Evolutionary conservation across 1,140 invertebrate species (phyloP), one percentile per base, ranked within the genome.

Genomic region (Eupristina koningsbergeri): DNA sequence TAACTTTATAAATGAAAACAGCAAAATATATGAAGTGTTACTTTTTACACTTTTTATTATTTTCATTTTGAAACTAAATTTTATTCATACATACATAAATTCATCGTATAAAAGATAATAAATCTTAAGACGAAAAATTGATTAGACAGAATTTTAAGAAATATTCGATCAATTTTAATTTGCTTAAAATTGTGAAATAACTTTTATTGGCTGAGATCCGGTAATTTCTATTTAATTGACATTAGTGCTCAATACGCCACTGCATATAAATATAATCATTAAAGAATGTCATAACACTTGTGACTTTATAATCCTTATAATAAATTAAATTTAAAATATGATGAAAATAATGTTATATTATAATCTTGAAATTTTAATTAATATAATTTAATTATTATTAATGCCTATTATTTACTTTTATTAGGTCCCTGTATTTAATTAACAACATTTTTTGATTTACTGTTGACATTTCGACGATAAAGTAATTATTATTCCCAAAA

Each of bases 311-410:
- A n/a, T 0, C 0, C 11, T 15, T 9, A 11, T 13, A 41, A 71
- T 41, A 71, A 41, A 71, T 71, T 26, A 71, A 69, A 41, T 41
- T 13, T 26, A 34, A n/a, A 71, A 22, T n/a, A 17, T n/a, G 6
- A 26, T 3, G 67, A 71, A 41, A 41, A n/a, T 7, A 17, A 41
- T 71, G n/a, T 36, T 26, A 0, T 7, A 31, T 41, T 41, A 71
- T 41, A 71, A 71, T 9, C n/a, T 41, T 39, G 19, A n/a, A n/a
- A 0, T n/a, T 41, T 41, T 2, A 26, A 71, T 71, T 26, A 71
- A 71, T 71, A n/a, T 41, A n/a, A 71, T 71, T 71, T 26, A 71
- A 71, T n/a, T 41, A 71, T 41, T 17, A 6, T 41, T 69, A n/a
- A 41, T 26, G 9, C 34, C 15, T 17, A 41, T 3, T 8, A n/a